Evolutionary conservation across 2,113 vertebrate species (phyloP).

Genomic region (Saguinus imperator): DNA sequence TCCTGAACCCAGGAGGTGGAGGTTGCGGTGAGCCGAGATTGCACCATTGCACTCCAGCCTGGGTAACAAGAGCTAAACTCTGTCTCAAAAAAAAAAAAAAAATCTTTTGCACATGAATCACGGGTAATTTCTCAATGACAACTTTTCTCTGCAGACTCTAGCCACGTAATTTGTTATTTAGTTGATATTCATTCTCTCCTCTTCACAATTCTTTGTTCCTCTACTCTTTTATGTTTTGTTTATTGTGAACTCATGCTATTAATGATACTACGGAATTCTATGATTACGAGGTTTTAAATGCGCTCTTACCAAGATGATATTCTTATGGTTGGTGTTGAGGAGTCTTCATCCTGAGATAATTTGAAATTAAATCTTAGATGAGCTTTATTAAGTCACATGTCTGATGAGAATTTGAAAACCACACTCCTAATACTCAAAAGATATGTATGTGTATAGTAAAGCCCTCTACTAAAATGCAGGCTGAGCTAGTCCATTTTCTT

Average conservation of each 20-base stretch:
- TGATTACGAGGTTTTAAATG: neutral
- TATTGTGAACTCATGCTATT: neutral
- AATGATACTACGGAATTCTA: neutral
- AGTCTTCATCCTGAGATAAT: neutral
- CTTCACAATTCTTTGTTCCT: neutral
- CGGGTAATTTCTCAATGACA: neutral
- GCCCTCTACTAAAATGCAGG: neutral
- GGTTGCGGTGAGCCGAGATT: no score
- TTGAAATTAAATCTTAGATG: neutral
- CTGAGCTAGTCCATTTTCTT: neutral
- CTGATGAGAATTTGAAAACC: neutral
- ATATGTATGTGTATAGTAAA: neutral
- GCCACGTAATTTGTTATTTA: neutral
- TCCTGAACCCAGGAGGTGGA: no score
- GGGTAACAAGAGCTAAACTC: no score
- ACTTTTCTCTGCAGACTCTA: neutral
- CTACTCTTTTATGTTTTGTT: neutral
- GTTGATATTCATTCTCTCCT: neutral
- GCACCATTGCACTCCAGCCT: no score
- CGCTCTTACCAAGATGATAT: neutral
- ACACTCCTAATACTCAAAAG: neutral
- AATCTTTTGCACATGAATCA: neutral
- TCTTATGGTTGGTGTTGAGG: neutral
- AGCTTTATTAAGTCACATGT: neutral
- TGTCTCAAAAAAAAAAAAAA: neutral